A percentile compares a stretch with the other conserved stretches of the same genome.
Evolutionary conservation across 2,113 vertebrate genomes (phyloP).

Genomic region (Petrocephalus zakoni): DNA sequence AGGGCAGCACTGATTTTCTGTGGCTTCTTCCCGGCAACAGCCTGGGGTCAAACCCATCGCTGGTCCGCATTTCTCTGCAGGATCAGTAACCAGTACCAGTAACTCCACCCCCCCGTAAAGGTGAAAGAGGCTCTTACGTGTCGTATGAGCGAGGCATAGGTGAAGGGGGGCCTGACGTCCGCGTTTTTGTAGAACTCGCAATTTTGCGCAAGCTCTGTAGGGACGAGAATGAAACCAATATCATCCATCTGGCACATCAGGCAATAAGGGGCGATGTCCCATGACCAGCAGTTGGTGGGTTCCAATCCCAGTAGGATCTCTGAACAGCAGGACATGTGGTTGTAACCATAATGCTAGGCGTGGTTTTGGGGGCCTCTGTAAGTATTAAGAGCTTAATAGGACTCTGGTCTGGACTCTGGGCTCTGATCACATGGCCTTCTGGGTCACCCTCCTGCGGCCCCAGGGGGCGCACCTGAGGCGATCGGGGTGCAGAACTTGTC

Average conservation of each 20-base stretch:
- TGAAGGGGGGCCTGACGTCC: constrained; percentile 95
- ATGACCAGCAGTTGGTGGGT: neutral
- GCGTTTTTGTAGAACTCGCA: constrained; percentile 99
- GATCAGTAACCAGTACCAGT: neutral
- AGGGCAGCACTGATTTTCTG: constrained; percentile 1
- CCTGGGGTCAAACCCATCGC: neutral
- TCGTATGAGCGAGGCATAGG: constrained; percentile 96
- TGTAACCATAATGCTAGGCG: neutral
- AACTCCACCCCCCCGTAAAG: neutral
- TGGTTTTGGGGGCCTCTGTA: neutral
- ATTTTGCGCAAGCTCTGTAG: constrained; percentile 95
- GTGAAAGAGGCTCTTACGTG: constrained; percentile 69
- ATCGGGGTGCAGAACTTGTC: constrained; percentile 99
- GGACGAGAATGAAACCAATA: constrained; percentile 15
- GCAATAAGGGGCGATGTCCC: neutral
- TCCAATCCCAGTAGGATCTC: neutral
- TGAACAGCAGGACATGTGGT: neutral
- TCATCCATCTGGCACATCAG: neutral
- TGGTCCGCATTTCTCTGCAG: neutral
- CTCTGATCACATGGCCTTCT: neutral
- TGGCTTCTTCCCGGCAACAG: neutral
- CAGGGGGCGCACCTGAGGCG: constrained; percentile 76
- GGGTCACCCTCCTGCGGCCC: neutral
- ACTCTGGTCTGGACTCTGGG: too few species aligned
- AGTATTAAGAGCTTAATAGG: neutral